Percentiles rank a stretch among this genome's conserved stretches.
Evolutionary conservation across 2,113 vertebrate genomes (phyloP).

Genomic region (Melospiza georgiana): DNA sequence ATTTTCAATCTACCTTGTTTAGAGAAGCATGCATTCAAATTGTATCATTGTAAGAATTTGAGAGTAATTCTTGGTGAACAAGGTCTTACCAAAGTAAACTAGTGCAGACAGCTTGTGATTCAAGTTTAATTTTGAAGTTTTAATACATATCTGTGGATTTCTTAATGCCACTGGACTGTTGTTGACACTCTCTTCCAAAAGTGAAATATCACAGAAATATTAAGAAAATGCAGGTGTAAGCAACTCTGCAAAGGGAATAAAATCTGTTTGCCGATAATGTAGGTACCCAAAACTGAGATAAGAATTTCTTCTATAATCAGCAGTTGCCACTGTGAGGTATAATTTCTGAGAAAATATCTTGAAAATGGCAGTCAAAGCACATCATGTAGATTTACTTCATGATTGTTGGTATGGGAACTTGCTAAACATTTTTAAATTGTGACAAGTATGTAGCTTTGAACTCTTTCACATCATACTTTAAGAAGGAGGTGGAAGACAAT

Average conservation of each 20-base stretch:
- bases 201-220: neutral
- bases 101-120: neutral
- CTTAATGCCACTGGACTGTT: neutral
- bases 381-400: neutral
- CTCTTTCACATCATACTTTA: neutral
- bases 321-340: neutral
- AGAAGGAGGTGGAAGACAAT: neutral
- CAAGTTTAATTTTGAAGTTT: neutral
- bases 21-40: neutral
- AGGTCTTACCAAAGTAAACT: neutral
- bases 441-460: neutral
- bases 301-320: neutral
- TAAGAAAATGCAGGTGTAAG: neutral
- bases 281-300: neutral
- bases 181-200: neutral
- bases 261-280: neutral
- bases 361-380: neutral
- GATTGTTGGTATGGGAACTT: neutral
- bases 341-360: constrained; percentile 11
- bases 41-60: neutral
- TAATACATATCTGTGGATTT: neutral
- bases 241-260: neutral
- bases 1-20: neutral
- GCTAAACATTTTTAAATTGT: neutral
- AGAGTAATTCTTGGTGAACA: neutral